Evolutionary conservation across 2,888 invertebrate genomes (phyloP).

Genomic region (Epistrophe eligans): DNA sequence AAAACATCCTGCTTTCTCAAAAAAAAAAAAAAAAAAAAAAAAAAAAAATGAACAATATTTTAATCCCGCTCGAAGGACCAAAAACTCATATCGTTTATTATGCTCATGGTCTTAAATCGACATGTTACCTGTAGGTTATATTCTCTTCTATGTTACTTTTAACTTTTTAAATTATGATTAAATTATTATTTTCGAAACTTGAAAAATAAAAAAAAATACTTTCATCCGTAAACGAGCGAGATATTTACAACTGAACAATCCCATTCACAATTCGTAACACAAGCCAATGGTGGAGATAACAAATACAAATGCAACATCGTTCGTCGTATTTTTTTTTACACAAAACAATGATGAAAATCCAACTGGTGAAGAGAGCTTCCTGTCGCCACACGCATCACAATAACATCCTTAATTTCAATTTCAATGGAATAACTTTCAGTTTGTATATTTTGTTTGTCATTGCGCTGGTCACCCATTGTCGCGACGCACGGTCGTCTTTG

Average conservation of each 20-base stretch:
- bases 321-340: not conserved
- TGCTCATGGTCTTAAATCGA: accelerated
- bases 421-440: conserved; percentile 42
- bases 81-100: not conserved
- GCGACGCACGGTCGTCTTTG: not conserved
- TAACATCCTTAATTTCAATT: conserved; percentile 62
- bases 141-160: not conserved
- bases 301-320: conserved; percentile 23
- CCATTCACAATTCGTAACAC: conserved; percentile 8
- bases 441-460: not conserved
- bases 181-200: conserved; percentile 14
- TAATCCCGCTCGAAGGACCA: conserved; percentile 24
- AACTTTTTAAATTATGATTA: conserved; percentile 4
- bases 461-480: not conserved
- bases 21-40: not conserved
- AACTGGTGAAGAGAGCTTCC: conserved; percentile 18
- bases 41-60: not conserved
- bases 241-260: conserved; percentile 51
- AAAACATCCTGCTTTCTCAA: not conserved
- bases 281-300: not conserved
- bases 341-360: conserved; percentile 7
- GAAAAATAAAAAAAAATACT: not conserved
- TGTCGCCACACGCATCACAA: conserved; percentile 63
- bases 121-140: not conserved
- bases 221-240: conserved; percentile 41